These are phyloP conservation scores for Catocala sponsa DNA, from an alignment of 2,888 invertebrate species.

Conservation along the genomic window DNA sequence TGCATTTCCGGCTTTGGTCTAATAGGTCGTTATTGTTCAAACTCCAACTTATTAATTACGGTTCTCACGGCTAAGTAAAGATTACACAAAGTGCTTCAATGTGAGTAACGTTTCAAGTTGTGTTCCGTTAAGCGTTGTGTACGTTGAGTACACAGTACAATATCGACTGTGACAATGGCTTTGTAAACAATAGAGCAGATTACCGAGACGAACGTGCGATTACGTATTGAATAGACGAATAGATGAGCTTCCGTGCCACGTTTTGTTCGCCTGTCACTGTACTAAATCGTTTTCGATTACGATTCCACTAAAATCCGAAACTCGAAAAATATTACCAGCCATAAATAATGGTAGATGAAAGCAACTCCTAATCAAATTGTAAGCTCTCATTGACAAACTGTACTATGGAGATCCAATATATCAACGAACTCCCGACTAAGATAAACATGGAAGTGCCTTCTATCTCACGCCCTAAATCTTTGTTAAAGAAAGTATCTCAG, in stretches of 20 bases:
- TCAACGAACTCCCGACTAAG: slow-evolving; percentile 54
- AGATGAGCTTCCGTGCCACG: slow-evolving; percentile 48
- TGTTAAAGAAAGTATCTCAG: slow-evolving; percentile 66
- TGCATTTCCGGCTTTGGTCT: slow-evolving; percentile 16
- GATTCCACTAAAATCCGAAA: slow-evolving; percentile 11
- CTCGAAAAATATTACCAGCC: slow-evolving; percentile 9
- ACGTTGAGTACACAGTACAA: slow-evolving; percentile 51
- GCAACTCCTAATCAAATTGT: slow-evolving; percentile 40
- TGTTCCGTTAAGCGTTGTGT: slow-evolving; percentile 36
- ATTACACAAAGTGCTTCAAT: slow-evolving; percentile 37
- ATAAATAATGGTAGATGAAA: slow-evolving; percentile 29
- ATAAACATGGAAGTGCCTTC: slow-evolving; percentile 59
- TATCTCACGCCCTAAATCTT: slow-evolving; percentile 73
- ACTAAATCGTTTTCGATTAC: slow-evolving; percentile 21
- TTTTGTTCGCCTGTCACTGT: slow-evolving; percentile 42
- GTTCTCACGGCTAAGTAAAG: slow-evolving; percentile 40
- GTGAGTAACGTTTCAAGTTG: slow-evolving; percentile 36
- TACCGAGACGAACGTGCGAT: slow-evolving; percentile 61
- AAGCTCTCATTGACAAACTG: slow-evolving; percentile 22
- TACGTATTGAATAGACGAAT: slow-evolving; percentile 58
- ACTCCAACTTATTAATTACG: slow-evolving; percentile 28
- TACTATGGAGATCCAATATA: slow-evolving; percentile 52
- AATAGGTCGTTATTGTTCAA: slow-evolving; percentile 35
- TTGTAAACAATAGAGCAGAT: slow-evolving; percentile 71
- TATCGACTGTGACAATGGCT: slow-evolving; percentile 66